Base-by-base conservation (phyloP, 2,888 invertebrate species). In the Acholoe squamosa region DNA sequence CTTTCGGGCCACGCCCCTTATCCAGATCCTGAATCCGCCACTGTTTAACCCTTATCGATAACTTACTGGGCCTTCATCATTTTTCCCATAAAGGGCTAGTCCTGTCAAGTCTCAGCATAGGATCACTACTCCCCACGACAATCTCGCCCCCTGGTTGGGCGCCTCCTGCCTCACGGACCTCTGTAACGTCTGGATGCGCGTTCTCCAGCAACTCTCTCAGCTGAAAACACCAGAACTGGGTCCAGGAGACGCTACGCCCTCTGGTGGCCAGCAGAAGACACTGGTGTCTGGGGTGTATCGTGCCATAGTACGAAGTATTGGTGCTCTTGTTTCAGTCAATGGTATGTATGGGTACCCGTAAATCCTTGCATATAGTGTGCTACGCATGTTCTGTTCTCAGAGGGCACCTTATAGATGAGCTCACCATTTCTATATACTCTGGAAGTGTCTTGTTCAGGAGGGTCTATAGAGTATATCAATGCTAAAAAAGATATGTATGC, bases 261-360 rank as follows among this genome's bases (percentile, higher is more conserved):
- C 33, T 67, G 25, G 67, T 10, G 67, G 89, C 43, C 33, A 61
- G 10, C 31, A 14, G 34, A 12, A 19, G 67, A 5, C 31, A 34
- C 34, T 54, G 7, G 71, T 90, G 12, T 52, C 77, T 19, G 33
- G 52, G 0, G 76, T 54, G 51, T 90, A 56, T 54, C 90, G 52
- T 3, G 33, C 52, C 54, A 90, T 90, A 33, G 90, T 84, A 19
- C 28, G 77, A 33, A 56, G 90, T 54, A 80, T 90, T 34, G 90
- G 90, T 14, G 80, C 90, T 12, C 52, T 90, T 12, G 31, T 90
- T 33, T 90, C 76, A 5, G 80, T 90, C n/a, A 61, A 61, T n/a
- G 61, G 61, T 61, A 3, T n/a, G 61, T 61, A 43, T 43, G 3
- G 43, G 10, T n/a, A n/a, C n/a, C n/a, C n/a, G n/a, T n/a, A n/a